A percentile compares a stretch with the other conserved stretches of the same genome.
Evolutionary conservation across 1,140 invertebrate species (phyloP).

Genomic region (Calycopis cecrops): DNA sequence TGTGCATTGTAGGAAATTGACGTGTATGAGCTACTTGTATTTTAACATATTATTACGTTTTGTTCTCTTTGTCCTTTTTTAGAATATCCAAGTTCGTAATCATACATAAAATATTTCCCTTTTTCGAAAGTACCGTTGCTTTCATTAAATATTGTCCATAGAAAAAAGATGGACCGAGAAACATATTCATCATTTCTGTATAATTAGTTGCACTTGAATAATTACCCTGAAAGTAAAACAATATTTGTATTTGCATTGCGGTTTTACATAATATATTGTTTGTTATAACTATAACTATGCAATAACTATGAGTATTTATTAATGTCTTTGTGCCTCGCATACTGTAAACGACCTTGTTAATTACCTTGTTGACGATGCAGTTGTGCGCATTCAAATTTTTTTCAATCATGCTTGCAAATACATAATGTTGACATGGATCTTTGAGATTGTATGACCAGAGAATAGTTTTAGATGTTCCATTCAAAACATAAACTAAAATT

Average conservation of each 20-base stretch:
- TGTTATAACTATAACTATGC: no score
- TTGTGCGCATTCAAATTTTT: conserved; percentile 25
- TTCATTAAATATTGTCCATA: conserved; percentile 34
- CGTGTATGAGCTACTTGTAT: no score
- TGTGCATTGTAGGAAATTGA: conserved; percentile 1
- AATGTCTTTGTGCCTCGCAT: no score
- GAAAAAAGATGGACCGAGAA: conserved; percentile 30
- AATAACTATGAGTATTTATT: not conserved
- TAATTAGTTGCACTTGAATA: conserved; percentile 20
- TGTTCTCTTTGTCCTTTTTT: conserved; percentile 2
- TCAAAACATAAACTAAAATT: no score
- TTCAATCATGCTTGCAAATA: conserved; percentile 23
- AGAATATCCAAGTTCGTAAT: not conserved
- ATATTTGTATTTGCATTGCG: not conserved
- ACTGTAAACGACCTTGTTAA: no score
- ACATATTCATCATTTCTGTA: conserved; percentile 15
- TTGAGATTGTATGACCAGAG: conserved; percentile 38
- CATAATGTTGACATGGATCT: conserved; percentile 39
- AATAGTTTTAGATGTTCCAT: conserved; percentile 22
- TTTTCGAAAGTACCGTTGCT: conserved; percentile 20
- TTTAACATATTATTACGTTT: no score
- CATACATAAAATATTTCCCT: conserved; percentile 31
- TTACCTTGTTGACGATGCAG: conserved; percentile 37
- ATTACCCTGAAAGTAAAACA: conserved; percentile 27
- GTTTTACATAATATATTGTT: no score